Base-by-base conservation (phyloP, 2,888 invertebrate genomes). In the Antheraea assamensis region DNA sequence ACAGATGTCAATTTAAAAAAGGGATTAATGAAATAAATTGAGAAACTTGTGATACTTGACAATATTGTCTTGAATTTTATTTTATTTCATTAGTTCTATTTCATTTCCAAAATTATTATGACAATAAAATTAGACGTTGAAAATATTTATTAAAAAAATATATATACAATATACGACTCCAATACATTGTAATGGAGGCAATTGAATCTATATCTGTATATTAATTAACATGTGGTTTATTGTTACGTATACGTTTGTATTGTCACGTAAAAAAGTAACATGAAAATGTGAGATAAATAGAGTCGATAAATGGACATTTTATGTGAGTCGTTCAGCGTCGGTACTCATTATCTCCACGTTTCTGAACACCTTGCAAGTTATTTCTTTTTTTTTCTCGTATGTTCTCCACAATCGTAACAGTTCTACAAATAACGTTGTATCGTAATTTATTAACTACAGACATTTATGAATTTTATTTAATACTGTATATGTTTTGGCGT, bases 271-370 rank as follows among this genome's bases (percentile, higher is more conserved):
- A 70, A 47, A 71, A 4, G 71, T n/a, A 72, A 61, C 47, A 30
- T 30, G 27, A 72, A 61, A 64, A 47, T 27, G 47, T 64, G 19
- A 61, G 72, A 52, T 55, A n/a, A n/a, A n/a, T n/a, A n/a, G 64
- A 72, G 47, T 27, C 61, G 64, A 64, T 72, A 30, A 13, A 30
- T 81, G 80, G 74, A 64, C 75, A 74, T 83, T 83, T 83, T 83
- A 82, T 83, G 78, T 80, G 76, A 76, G 76, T 72, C 78, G 76
- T 79, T 83, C 75, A 70, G 76, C 77, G 75, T 71, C 74, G 74
- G 75, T 72, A 71, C 73, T 80, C 80, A 81, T 82, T 83, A 80
- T 79, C 76, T 79, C 82, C 80, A 82, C 78, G 76, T n/a, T 64
- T 71, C 71, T 72, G 31, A 72, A 74, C 76, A 72, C 52, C 1